Conservation (phyloP, 2,113 vertebrate species). For the Falco punctatus region DNA sequence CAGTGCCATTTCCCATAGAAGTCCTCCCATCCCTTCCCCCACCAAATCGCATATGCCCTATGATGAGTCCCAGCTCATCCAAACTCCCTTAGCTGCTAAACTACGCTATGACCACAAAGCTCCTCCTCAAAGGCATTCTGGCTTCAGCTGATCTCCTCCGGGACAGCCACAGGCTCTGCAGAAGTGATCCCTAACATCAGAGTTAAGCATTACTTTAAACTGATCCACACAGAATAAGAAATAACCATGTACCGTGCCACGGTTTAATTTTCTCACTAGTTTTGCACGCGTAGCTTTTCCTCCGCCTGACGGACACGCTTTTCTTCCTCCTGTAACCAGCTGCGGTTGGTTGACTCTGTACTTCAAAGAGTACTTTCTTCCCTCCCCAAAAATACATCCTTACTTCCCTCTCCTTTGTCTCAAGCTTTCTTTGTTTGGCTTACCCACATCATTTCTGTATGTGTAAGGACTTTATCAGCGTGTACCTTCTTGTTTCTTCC, state of each 20-base stretch:
- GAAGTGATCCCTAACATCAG: neutral
- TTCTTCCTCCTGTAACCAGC: neutral
- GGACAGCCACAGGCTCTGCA: neutral
- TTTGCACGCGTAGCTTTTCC: neutral
- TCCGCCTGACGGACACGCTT: neutral
- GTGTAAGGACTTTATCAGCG: neutral
- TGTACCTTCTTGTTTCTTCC: neutral
- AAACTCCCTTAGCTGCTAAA: neutral
- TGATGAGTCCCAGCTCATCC: neutral
- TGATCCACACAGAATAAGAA: neutral
- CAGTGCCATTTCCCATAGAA: neutral
- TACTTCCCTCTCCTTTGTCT: neutral
- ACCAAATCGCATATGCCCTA: neutral
- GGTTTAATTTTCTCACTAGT: neutral
- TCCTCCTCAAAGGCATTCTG: neutral
- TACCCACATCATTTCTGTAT: neutral
- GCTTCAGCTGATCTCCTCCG: neutral
- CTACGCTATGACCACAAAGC: neutral
- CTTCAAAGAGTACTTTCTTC: neutral
- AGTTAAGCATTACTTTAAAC: neutral
- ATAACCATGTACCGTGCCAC: neutral
- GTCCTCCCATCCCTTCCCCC: neutral
- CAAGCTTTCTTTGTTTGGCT: neutral
- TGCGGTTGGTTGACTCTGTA: neutral
- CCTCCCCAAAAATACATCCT: neutral